These are phyloP conservation scores for Ianthella basta DNA, from an alignment of 37 sponge, comb jelly and placozoan genomes.

Conservation along the genomic window DNA sequence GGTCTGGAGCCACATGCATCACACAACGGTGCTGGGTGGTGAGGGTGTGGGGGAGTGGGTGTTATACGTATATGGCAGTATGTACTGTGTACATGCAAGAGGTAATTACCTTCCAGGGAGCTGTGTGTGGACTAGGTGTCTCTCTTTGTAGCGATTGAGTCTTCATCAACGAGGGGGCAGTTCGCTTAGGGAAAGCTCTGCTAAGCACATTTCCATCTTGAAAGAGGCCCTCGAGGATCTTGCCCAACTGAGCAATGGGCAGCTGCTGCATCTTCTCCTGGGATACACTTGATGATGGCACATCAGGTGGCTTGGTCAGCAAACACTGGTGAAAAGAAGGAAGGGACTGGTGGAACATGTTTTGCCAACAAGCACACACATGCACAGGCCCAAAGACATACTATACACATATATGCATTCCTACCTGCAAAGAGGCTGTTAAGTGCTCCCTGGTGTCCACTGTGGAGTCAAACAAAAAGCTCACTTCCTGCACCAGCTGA, in stretches of 20 bases:
- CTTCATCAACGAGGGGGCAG: background rate
- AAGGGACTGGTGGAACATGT: too few relatives aligned
- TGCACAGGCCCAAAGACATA: too few relatives aligned
- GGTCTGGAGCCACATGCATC: background rate
- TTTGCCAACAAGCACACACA: too few relatives aligned
- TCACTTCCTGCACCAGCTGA: constrained; percentile 40
- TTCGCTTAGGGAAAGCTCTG: background rate
- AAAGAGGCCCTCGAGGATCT: constrained; percentile 5
- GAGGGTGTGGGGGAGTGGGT: background rate
- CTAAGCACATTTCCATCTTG: background rate
- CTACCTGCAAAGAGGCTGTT: background rate
- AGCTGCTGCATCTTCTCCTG: background rate
- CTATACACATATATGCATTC: too few relatives aligned
- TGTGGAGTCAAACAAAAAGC: constrained; percentile 53
- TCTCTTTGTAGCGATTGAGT: too few relatives aligned
- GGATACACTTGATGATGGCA: background rate
- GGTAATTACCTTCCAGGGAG: too few relatives aligned
- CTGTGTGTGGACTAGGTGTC: too few relatives aligned
- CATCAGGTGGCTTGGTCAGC: background rate
- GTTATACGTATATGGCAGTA: background rate
- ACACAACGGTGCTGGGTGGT: background rate
- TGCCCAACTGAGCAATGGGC: constrained; percentile 27
- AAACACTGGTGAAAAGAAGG: background rate
- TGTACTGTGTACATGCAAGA: too few relatives aligned
- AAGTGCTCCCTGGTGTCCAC: background rate